A percentile compares a stretch with the other conserved stretches of the same genome.
These are phyloP conservation scores for Pinna nobilis DNA, from an alignment of 1,140 invertebrate species.

Conservation along the genomic window DNA sequence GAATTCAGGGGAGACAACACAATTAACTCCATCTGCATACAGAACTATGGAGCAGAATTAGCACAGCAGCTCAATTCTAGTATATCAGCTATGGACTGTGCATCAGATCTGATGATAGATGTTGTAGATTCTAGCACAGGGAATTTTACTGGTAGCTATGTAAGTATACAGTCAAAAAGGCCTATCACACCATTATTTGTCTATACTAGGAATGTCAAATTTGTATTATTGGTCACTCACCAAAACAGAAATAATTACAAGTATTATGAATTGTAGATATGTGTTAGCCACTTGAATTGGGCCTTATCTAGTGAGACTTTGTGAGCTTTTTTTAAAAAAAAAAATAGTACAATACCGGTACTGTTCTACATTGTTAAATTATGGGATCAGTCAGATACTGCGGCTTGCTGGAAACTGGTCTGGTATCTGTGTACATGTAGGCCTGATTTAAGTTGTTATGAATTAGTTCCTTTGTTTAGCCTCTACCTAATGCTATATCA, in stretches of 20 bases:
- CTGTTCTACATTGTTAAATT: no score
- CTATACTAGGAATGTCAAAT: not conserved
- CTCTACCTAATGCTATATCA: no score
- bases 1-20: conserved; percentile 20
- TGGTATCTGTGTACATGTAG: no score
- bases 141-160: not conserved
- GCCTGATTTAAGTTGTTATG: no score
- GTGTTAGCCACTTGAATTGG: not conserved
- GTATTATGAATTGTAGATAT: not conserved
- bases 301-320: not conserved
- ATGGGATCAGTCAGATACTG: no score
- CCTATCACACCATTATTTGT: not conserved
- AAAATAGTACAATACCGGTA: not conserved
- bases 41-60: not conserved
- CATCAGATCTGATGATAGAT: not conserved
- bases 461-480: not conserved
- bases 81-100: not conserved
- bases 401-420: no score
- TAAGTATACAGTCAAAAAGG: not conserved
- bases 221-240: no score
- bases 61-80: not conserved
- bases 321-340: not conserved
- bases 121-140: not conserved
- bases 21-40: not conserved
- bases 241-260: not conserved